A percentile compares a stretch with the other conserved stretches of the same genome.
Evolutionary conservation across 1,140 invertebrate species (phyloP).

Genomic region (Zophobas atratus): DNA sequence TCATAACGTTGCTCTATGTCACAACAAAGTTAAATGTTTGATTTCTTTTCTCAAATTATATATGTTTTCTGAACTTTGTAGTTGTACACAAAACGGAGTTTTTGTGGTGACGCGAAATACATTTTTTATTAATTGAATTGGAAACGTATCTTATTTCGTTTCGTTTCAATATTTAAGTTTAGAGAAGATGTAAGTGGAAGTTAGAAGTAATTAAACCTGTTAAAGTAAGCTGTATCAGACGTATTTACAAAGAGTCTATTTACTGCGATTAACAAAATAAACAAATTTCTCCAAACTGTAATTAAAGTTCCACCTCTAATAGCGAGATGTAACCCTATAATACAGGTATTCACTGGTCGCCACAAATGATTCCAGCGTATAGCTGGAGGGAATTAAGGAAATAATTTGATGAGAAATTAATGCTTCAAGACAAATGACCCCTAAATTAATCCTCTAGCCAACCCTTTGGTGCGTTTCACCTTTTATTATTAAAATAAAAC

Average conservation of each 20-base stretch:
- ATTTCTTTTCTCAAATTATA: no score
- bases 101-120: no score
- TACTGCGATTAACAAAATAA: slow-evolving; percentile 34
- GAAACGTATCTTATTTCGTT: slow-evolving; percentile 8
- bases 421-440: slow-evolving; percentile 33
- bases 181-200: slow-evolving; percentile 24
- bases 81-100: no score
- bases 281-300: slow-evolving; percentile 23
- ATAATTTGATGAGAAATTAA: slow-evolving; percentile 36
- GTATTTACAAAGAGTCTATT: slow-evolving; percentile 34
- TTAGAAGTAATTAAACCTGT: slow-evolving; percentile 22
- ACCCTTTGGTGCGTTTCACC: slow-evolving; percentile 24
- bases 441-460: slow-evolving; percentile 33
- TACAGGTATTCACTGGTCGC: slow-evolving; percentile 34
- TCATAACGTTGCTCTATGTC: no score
- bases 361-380: slow-evolving; percentile 20
- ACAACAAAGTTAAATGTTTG: no score
- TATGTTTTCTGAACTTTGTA: no score
- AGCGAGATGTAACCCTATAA: slow-evolving; percentile 6
- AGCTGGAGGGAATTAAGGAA: neutral
- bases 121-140: no score
- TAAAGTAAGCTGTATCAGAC: slow-evolving; percentile 11
- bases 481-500: slow-evolving; percentile 44
- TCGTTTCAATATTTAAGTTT: slow-evolving; percentile 28
- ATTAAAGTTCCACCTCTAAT: slow-evolving; percentile 32